Base-by-base conservation (phyloP, 2,888 invertebrate genomes). In the Sinopyrophorus schimmeli region DNA sequence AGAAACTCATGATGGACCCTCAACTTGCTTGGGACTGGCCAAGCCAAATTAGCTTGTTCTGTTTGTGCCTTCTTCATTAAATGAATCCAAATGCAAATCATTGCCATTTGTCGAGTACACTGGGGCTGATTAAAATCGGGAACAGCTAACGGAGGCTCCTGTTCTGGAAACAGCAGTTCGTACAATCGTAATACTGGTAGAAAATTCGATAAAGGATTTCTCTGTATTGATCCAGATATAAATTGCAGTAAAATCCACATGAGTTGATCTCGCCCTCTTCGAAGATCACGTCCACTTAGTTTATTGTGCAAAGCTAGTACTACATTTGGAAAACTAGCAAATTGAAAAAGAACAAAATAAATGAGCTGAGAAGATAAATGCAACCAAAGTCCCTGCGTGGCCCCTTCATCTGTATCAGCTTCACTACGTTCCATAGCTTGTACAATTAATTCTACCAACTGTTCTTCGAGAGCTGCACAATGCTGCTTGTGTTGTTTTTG, bases 201-300 rank as follows among this genome's bases (percentile, higher is more conserved):
- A 66, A 93, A 93, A 69, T 92, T 92, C 0, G 87, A 84, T 70
- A 89, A 83, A 0, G 94, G 91, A 74, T 95, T 95, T 61, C 94
- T 86, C 71, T 94, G 93, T 64, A 95, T 95, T 66, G 93, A 94
- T 34, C 96, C 96, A 0, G 97, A 96, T 62, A 98, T 92, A 66
- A 95, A 97, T 75, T 99, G 98, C 27, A 99, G 76, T 10, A 98
- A 76, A 11, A 95, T 90, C 97, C 98, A 98, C 97, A 99, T 98
- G n/a, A 99, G 76, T 65, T 98, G 95, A 74, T 97, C 97, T 32
- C 98, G 79, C 0, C 96, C 95, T 72, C 92, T 90, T 50, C 88
- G 81, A 68, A 94, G 77, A 65, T 92, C 91, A 58, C 87, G 80
- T 1, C 53, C 44, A 54, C 67, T 67, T 11, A 70, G 48, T 52